Percentiles rank a stretch among this genome's conserved stretches.
Conservation (phyloP, 2,797 vertebrate genomes). For the Catamblyrhynchus diadema region DNA sequence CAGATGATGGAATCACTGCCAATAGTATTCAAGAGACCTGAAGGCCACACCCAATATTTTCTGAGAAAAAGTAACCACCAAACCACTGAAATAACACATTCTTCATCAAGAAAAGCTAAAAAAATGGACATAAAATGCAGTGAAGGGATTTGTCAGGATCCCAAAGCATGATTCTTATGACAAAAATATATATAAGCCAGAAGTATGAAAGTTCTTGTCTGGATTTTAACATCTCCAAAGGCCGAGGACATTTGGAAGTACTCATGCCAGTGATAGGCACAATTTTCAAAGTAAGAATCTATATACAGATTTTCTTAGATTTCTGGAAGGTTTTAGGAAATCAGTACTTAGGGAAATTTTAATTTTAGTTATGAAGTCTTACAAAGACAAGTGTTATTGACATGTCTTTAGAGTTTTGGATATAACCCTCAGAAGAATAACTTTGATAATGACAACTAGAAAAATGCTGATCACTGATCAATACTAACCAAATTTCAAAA, state of each 20-base stretch:
- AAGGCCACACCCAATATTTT: background rate
- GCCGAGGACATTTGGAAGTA: background rate
- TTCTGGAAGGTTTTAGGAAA: background rate
- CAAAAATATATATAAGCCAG: background rate
- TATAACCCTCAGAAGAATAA: background rate
- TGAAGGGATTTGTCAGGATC: background rate
- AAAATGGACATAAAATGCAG: background rate
- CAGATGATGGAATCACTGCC: background rate
- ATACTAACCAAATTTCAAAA: background rate
- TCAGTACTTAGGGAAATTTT: background rate
- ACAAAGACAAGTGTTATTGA: background rate
- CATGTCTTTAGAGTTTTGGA: background rate
- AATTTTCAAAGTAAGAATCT: background rate
- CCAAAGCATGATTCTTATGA: background rate
- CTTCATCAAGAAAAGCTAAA: background rate
- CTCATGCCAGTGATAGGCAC: fast-evolving
- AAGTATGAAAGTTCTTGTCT: background rate
- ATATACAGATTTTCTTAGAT: background rate
- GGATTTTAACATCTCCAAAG: background rate
- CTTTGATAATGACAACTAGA: background rate
- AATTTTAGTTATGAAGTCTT: background rate
- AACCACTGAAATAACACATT: background rate
- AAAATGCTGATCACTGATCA: background rate
- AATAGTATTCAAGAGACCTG: background rate
- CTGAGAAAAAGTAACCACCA: background rate